A percentile compares a stretch with the other conserved stretches of the same genome.
Conservation (phyloP, 92 coral and sea anemone genomes). For the Heliopora coerulea region DNA sequence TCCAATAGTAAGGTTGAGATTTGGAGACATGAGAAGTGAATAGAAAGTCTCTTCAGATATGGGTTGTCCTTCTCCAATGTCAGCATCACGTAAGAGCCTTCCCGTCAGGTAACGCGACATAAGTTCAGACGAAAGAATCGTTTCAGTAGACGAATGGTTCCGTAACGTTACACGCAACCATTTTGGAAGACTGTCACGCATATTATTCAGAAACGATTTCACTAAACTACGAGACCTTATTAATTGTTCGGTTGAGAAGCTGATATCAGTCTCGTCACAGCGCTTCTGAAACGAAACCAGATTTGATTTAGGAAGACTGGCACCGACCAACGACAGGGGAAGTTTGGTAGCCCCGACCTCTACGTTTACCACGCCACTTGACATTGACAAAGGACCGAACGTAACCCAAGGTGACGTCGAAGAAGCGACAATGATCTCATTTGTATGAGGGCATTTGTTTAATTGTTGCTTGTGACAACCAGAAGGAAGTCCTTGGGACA, state of each 20-base stretch:
- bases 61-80: conserved; percentile 46
- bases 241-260: background rate
- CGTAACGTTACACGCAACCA: conserved; percentile 56
- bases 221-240: conserved; percentile 30
- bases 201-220: conserved; percentile 48
- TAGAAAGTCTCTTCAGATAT: conserved; percentile 45
- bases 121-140: conserved; percentile 37
- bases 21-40: conserved; percentile 55
- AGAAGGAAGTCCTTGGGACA: conserved; percentile 27
- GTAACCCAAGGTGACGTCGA: conserved; percentile 61
- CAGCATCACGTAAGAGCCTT: conserved; percentile 29
- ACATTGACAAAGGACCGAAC: conserved; percentile 21
- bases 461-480: conserved; percentile 55
- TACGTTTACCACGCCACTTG: conserved; percentile 54
- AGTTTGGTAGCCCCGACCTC: conserved; percentile 31
- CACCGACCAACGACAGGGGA: conserved; percentile 60
- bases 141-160: conserved; percentile 1
- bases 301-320: conserved; percentile 30
- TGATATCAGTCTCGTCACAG: background rate
- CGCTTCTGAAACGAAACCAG: background rate
- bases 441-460: conserved; percentile 42
- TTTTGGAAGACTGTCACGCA: conserved; percentile 53
- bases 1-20: conserved; percentile 46
- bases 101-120: conserved; percentile 59
- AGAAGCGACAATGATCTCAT: conserved; percentile 30